Base-by-base conservation (phyloP, 2,797 vertebrate species). In the Dermochelys coriacea region DNA sequence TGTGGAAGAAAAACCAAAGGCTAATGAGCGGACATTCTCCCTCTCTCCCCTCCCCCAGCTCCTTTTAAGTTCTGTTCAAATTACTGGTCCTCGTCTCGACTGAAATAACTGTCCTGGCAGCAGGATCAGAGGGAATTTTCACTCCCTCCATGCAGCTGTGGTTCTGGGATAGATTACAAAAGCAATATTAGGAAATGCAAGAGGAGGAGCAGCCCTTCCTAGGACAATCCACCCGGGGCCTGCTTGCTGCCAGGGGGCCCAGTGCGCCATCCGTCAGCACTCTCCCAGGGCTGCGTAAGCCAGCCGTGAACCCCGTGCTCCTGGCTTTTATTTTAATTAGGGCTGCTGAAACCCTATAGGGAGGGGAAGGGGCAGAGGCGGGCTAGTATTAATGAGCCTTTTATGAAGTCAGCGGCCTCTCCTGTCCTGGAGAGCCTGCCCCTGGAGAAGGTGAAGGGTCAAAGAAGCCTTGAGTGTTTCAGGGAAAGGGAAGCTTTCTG, bases 281-380 rank as follows among this genome's bases (percentile, higher is more conserved):
- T 77, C 64, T 81, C 59, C 55, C 41, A 78, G 64, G 79, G 81
- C 77, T 27, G 27, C 34, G 41, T 37, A 85, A 68, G 87, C 37
- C 79, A 89, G 79, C 88, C n/a, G 25, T 55, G 49, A 81, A 77
- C 78, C 55, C 80, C 54, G 41, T 55, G 55, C 68, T 82, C 78
- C 49, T 89, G 79, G 87, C 71, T 89, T 86, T 85, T 89, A 55
- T 89, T 89, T 89, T 93, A 93, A 93, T 93, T 85, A 89, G 84
- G 78, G 27, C 21, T 55, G 57, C 50, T 61, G 86, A 88, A 81
- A 82, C n/a, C 5, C 52, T 80, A 51, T 54, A 16, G 68, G 6
- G 27, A 80, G 47, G 31, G 79, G 34, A 68, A n/a, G 50, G 16
- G 51, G n/a, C 16, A 64, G 55, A 27, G 51, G 25, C 9, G 34